Evolutionary conservation across 1,140 invertebrate genomes (phyloP).

Genomic region (Palaemon carinicauda): DNA sequence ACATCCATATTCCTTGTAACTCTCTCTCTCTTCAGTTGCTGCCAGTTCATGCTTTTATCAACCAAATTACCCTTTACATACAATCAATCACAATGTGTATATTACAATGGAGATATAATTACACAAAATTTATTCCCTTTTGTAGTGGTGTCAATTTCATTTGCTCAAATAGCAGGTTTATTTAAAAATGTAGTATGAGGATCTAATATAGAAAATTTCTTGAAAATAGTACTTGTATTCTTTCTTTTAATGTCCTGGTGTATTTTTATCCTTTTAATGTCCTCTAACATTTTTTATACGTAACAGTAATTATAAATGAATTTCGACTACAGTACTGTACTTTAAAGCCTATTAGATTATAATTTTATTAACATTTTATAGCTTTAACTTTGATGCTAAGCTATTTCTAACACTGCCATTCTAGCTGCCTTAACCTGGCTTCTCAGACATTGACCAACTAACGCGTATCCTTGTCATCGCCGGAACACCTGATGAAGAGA

Average conservation of each 20-base stretch:
- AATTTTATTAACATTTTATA: constrained; percentile 18
- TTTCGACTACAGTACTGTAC: background rate
- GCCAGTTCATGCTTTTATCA: no score
- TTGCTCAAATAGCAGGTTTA: no score
- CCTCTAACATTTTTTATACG: background rate
- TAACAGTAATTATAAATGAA: background rate
- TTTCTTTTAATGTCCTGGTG: background rate
- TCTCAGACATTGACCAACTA: constrained; percentile 90
- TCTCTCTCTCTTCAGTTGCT: no score
- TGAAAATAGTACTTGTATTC: background rate
- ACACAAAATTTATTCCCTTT: no score
- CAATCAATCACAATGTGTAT: no score
- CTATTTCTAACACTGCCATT: constrained; percentile 25
- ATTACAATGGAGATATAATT: no score
- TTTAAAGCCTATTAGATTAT: background rate
- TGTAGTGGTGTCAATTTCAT: no score
- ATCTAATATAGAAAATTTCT: no score
- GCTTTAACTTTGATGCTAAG: constrained; percentile 37
- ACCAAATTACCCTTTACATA: no score
- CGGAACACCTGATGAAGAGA: constrained; percentile 84
- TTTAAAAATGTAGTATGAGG: no score
- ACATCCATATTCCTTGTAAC: no score
- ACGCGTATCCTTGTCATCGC: constrained; percentile 86
- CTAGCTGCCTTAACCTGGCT: constrained; percentile 59
- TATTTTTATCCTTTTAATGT: no score